Base-by-base conservation (phyloP, 2,797 vertebrate genomes). In the Malurus leucopterus region DNA sequence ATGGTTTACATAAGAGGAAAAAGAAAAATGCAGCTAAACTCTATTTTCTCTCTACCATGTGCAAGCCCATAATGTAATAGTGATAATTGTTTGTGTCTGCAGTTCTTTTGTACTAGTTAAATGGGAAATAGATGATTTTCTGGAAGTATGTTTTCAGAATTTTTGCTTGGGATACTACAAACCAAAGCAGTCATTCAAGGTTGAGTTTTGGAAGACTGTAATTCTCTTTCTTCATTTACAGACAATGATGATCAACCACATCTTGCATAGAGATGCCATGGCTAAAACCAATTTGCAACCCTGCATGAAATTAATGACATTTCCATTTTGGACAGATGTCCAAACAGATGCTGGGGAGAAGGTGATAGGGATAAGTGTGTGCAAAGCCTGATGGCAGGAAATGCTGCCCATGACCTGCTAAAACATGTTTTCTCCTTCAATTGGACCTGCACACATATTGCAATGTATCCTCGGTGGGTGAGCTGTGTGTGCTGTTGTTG, bases 311-410 rank as follows among this genome's bases (percentile, higher is more conserved):
- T 88, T 67, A 91, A 86, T 73, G 86, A 64, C 54, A 40, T 78
- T 53, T 89, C 57, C 2, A 3, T 67, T 91, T 76, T 58, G 80
- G 88, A 76, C 89, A 88, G 89, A 82, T 93, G 90, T 82, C 86
- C 90, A 86, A 86, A 76, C 86, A 94, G 86, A 67, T 91, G 75
- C 75, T 71, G 72, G 50, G 38, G 50, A 86, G 81, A 90, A 84
- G 86, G 84, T 90, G 81, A 70, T 24, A 41, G 46, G 49, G 46
- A 40, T 63, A 77, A 85, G 38, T 55, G 49, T 62, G 50, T 73
- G 49, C 63, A 72, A 54, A 89, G 41, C 84, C 41, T 82, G 49
- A 67, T 84, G 74, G 34, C 46, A 73, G 61, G 32, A 54, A 84
- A 43, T 44, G 16, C 18, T 74, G 11, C 54, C 21, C 34, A 79